Percentiles rank a stretch among this genome's conserved stretches.
These are phyloP conservation scores for Drosophila chauvacae DNA, from an alignment of 1,140 invertebrate genomes.

Conservation along the genomic window DNA sequence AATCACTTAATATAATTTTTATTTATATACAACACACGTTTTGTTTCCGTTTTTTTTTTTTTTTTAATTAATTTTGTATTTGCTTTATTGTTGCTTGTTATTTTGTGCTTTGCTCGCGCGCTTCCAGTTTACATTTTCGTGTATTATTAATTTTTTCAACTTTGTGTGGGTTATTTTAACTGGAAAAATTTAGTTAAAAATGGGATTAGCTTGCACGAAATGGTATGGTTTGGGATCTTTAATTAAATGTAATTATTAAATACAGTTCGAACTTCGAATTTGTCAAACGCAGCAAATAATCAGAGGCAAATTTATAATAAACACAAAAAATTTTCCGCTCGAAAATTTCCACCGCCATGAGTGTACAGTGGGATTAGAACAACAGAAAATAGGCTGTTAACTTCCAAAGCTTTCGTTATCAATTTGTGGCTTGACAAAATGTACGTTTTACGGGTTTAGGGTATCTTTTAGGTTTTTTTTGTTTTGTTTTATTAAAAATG, in stretches of 20 bases:
- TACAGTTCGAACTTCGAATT: slow-evolving; percentile 9
- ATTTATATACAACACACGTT: slow-evolving; percentile 17
- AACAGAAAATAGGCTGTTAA: no score
- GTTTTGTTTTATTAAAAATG: neutral
- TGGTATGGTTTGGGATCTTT: neutral
- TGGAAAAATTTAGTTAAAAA: slow-evolving; percentile 8
- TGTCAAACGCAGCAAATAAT: slow-evolving; percentile 49
- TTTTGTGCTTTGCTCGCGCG: slow-evolving; percentile 28
- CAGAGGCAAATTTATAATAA: slow-evolving; percentile 43
- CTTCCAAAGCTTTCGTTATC: neutral
- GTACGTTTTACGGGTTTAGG: neutral
- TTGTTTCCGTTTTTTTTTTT: neutral
- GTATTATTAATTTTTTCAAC: slow-evolving; percentile 17
- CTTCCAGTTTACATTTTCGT: slow-evolving; percentile 50
- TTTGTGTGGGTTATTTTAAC: slow-evolving; percentile 27
- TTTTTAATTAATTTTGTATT: neutral
- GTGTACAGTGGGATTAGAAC: slow-evolving; percentile 24
- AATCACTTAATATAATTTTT: slow-evolving; percentile 28
- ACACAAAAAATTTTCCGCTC: slow-evolving; percentile 71
- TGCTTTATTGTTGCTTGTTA: slow-evolving; percentile 13
- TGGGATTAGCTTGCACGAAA: slow-evolving; percentile 4
- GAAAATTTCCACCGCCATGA: slow-evolving; percentile 53
- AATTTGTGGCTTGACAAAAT: neutral
- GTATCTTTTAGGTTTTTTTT: neutral
- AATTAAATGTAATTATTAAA: slow-evolving; percentile 11